phyloP scores from a whole-genome alignment of 2,888 invertebrate species.

The Oxyscelio sp. region DNA sequence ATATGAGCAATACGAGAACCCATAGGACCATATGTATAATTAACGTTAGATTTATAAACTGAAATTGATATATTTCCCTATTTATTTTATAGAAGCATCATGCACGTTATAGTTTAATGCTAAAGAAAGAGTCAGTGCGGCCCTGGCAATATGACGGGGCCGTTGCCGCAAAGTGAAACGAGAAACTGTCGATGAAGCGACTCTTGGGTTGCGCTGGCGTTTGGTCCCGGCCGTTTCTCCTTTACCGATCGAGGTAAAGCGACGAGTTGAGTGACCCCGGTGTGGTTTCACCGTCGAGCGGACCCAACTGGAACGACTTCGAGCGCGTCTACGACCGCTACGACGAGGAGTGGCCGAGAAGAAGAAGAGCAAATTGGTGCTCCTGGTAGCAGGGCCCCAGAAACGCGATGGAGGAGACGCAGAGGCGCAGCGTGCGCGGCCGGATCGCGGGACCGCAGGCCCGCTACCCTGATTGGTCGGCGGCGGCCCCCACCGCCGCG shows the following conservation, averaged over 20 bases:
- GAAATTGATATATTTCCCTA: too few species aligned
- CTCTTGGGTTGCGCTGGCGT: conserved; percentile 6
- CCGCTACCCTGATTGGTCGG: conserved; percentile 79
- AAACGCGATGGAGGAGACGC: conserved; percentile 88
- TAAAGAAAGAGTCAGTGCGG: too few species aligned
- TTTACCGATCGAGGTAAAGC: conserved; percentile 67
- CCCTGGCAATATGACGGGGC: conserved; percentile 32
- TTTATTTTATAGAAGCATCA: too few species aligned
- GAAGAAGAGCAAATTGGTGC: conserved; percentile 91
- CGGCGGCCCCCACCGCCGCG: conserved; percentile 59
- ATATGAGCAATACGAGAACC: too few species aligned
- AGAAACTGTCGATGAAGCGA: conserved; percentile 52
- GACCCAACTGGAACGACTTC: conserved; percentile 63
- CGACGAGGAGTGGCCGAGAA: too few species aligned
- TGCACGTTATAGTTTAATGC: too few species aligned
- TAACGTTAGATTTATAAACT: too few species aligned
- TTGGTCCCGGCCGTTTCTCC: conserved; percentile 41
- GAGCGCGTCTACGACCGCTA: conserved; percentile 82
- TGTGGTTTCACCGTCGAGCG: conserved; percentile 68
- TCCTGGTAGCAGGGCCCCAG: conserved; percentile 90
- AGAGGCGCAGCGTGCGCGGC: conserved; percentile 74
- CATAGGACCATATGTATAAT: too few species aligned
- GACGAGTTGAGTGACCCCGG: conserved; percentile 78
- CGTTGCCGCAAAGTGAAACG: conserved; percentile 33
- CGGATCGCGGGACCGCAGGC: conserved; percentile 80